These are phyloP conservation scores for Neoascia interrupta DNA, from an alignment of 2,888 invertebrate species.

Conservation along the genomic window DNA sequence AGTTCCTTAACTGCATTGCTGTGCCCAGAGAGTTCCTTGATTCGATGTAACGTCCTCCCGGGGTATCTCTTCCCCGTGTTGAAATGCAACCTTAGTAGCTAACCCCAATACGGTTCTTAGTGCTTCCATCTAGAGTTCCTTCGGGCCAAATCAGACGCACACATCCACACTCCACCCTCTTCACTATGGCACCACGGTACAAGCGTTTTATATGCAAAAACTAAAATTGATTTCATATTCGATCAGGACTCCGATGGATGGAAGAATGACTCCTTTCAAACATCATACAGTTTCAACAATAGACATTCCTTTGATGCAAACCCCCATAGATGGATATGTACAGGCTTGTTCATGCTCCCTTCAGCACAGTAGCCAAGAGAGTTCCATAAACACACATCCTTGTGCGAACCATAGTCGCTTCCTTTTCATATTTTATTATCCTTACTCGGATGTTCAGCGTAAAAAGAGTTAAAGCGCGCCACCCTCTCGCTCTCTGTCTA, in stretches of 20 bases:
- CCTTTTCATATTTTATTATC: constrained; percentile 62
- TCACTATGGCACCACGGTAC: constrained; percentile 44
- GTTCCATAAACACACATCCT: not conserved
- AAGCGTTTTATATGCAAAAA: constrained; percentile 68
- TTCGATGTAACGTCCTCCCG: constrained; percentile 31
- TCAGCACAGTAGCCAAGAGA: not conserved
- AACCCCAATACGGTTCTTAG: not conserved
- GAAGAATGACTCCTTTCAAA: constrained; percentile 15
- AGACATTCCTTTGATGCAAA: constrained; percentile 67
- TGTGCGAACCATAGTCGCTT: no score
- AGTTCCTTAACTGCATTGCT: constrained; percentile 9
- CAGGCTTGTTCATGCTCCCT: not conserved
- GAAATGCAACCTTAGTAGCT: constrained; percentile 62
- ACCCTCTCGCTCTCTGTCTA: not conserved
- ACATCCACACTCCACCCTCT: constrained; percentile 21
- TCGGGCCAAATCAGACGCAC: constrained; percentile 39
- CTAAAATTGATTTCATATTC: constrained; percentile 69
- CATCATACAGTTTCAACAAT: constrained; percentile 28
- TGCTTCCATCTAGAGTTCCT: constrained; percentile 27
- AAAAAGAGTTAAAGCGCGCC: constrained; percentile 54
- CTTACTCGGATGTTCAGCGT: constrained; percentile 35
- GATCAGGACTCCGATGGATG: constrained; percentile 59
- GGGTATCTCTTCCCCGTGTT: constrained; percentile 35
- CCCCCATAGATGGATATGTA: not conserved
- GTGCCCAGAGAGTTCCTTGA: constrained; percentile 1